Conservation (phyloP, 1,140 invertebrate genomes). For the Monomorium pharaonis region DNA sequence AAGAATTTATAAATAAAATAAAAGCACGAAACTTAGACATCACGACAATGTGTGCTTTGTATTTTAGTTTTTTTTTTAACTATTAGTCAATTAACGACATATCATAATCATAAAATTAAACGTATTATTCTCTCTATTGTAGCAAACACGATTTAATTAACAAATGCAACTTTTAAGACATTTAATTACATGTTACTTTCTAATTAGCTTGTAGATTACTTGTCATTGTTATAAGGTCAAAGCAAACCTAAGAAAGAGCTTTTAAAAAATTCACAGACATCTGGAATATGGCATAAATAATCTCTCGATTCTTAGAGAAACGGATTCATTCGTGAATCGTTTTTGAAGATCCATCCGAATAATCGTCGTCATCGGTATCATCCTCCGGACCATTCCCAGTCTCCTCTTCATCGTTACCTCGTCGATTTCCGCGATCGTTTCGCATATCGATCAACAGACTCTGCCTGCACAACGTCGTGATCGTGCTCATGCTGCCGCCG, state of each 20-base stretch:
- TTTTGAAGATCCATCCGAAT: not conserved
- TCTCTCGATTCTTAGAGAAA: not conserved
- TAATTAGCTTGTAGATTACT: not conserved
- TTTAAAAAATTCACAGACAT: not conserved
- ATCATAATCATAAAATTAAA: not conserved
- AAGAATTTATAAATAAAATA: not conserved
- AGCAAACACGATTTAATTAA: not conserved
- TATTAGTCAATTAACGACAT: not conserved
- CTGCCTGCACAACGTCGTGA: constrained; percentile 88
- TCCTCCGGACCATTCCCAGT: not conserved
- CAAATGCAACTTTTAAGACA: not conserved
- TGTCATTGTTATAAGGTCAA: not conserved
- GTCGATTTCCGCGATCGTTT: constrained; percentile 61
- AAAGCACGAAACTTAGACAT: not conserved
- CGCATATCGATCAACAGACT: constrained; percentile 88
- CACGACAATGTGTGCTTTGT: not conserved
- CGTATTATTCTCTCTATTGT: not conserved
- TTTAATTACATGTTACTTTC: constrained; percentile 2
- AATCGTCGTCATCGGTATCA: not conserved
- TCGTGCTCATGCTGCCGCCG: constrained; percentile 84
- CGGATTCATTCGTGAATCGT: not conserved
- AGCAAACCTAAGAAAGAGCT: not conserved
- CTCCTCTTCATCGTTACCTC: not conserved
- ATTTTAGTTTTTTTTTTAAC: not conserved
- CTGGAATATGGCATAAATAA: not conserved